phyloP scores from a whole-genome alignment of 2,888 invertebrate species.

The Mesorhabditis belari region DNA sequence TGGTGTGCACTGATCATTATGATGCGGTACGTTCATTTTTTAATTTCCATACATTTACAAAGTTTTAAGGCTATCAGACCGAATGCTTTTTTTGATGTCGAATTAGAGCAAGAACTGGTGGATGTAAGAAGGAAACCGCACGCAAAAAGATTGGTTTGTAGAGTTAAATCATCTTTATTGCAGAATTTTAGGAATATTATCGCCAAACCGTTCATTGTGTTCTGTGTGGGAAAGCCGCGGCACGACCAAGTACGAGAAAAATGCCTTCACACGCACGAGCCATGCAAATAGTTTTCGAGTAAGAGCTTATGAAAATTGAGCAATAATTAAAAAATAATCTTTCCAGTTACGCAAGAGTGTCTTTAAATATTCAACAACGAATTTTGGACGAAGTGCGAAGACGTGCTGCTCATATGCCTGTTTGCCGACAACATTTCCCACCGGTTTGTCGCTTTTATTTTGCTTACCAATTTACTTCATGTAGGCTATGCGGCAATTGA shows the following conservation, averaged over 20 bases:
- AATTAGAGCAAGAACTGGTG: not conserved
- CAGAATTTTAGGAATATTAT: not conserved
- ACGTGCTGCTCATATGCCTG: not conserved
- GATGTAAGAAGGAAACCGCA: not conserved
- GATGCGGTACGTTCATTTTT: not conserved
- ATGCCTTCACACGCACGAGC: not conserved
- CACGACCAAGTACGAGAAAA: not conserved
- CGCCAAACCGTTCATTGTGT: not conserved
- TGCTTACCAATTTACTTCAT: not conserved
- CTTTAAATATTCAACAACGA: not conserved
- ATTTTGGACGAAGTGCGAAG: not conserved
- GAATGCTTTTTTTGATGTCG: not conserved
- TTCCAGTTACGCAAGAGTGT: not conserved
- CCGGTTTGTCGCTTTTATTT: not conserved
- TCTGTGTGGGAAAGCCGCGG: not conserved
- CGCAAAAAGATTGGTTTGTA: not conserved
- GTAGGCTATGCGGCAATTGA: not conserved
- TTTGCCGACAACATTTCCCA: not conserved
- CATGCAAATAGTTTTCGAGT: not conserved
- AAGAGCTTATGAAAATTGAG: not conserved
- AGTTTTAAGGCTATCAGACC: not conserved
- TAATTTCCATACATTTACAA: not conserved
- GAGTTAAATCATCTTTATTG: too few relatives aligned
- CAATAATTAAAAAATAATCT: not conserved
- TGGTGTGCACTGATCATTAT: not conserved